These are phyloP conservation scores for Bufo gargarizans DNA, from an alignment of 2,113 vertebrate genomes.

Conservation along the genomic window DNA sequence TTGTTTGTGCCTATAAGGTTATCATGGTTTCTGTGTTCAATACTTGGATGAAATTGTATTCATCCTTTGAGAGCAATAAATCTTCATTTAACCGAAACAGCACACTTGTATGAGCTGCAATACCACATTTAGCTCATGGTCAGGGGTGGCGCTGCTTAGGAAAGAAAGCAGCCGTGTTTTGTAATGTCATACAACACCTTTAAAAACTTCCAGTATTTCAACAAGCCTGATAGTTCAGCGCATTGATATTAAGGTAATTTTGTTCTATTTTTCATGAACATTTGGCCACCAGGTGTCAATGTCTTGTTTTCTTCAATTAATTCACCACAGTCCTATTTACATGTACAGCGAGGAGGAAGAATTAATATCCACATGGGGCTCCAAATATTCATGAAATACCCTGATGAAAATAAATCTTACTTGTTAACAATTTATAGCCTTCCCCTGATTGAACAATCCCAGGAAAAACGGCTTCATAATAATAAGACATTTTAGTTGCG, in stretches of 20 bases:
- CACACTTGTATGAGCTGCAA: no score
- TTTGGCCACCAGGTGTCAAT: neutral
- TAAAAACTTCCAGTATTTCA: neutral
- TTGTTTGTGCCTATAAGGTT: no score
- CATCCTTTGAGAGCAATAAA: no score
- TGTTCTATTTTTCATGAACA: neutral
- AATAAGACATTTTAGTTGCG: constrained; percentile 30
- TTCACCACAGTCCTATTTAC: neutral
- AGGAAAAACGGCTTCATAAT: constrained; percentile 19
- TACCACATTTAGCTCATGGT: no score
- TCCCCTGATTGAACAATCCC: neutral
- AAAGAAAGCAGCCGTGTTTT: no score
- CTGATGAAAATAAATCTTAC: constrained; percentile 31
- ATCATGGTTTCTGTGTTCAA: no score
- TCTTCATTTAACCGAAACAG: no score
- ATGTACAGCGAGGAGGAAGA: neutral
- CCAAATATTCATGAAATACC: constrained; percentile 13
- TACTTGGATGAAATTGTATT: no score
- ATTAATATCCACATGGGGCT: constrained; percentile 14
- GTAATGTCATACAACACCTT: neutral
- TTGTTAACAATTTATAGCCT: constrained; percentile 38
- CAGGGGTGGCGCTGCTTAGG: no score
- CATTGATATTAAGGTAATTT: neutral
- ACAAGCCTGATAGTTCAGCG: neutral
- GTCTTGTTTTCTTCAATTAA: neutral